Conservation (phyloP, 2,888 invertebrate genomes). For the Cantharis lateralis region DNA sequence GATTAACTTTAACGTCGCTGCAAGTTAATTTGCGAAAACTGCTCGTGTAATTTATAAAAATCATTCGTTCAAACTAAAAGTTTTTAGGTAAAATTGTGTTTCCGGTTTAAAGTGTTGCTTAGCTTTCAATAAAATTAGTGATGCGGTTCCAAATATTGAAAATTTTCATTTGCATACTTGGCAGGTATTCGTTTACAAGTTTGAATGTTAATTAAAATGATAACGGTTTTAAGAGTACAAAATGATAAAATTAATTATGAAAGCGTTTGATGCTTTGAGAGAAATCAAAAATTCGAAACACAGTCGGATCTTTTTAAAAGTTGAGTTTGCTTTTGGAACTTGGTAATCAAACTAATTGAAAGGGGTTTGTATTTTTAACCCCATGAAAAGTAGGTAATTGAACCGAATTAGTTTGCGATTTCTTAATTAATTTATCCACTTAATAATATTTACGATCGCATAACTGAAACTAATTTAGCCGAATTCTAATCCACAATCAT, state of each 20-base stretch:
- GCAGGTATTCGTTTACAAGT: not conserved
- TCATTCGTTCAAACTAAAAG: not conserved
- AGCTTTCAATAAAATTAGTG: too few relatives aligned
- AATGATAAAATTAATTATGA: not conserved
- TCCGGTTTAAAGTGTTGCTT: not conserved
- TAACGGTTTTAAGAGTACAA: not conserved
- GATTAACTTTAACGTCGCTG: not conserved
- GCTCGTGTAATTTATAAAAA: not conserved
- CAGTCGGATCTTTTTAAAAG: not conserved
- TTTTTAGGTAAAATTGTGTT: not conserved
- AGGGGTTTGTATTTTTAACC: not conserved
- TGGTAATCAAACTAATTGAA: not conserved
- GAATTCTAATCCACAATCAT: constrained; percentile 28
- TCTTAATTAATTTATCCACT: constrained; percentile 27
- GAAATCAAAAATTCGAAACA: not conserved
- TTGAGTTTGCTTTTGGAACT: not conserved
- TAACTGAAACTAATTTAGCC: constrained; percentile 22
- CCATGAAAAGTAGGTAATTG: not conserved
- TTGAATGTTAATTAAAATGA: not conserved
- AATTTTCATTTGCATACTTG: too few relatives aligned
- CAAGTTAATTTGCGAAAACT: not conserved
- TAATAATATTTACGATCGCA: constrained; percentile 22
- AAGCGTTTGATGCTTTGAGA: not conserved
- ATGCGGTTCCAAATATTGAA: not conserved
- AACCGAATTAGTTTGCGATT: constrained; percentile 2